Percentiles rank a stretch among this genome's conserved stretches.
Conservation (phyloP, 1,140 invertebrate genomes). For the Drosophila nasuta region DNA sequence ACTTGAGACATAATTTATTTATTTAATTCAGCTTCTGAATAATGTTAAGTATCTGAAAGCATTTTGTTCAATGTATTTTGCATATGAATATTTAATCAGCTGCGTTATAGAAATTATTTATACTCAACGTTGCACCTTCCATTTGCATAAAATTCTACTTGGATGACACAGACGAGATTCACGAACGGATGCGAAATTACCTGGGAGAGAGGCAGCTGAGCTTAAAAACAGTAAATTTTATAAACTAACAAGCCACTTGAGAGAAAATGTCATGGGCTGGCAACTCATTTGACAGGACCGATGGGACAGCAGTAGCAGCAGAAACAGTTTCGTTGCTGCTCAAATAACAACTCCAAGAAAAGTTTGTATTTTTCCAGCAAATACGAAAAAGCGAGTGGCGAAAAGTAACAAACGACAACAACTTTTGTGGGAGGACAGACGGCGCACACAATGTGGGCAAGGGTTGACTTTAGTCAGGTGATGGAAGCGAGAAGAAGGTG, state of each 20-base stretch:
- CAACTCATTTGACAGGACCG: not conserved
- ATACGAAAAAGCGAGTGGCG: conserved; percentile 57
- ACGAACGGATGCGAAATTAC: conserved; percentile 23
- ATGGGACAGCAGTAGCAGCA: not conserved
- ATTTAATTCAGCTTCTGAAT: no score
- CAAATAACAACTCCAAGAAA: conserved; percentile 45
- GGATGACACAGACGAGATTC: conserved; percentile 43
- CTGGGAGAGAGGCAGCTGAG: conserved; percentile 33
- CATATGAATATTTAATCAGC: no score
- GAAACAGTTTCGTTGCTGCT: conserved; percentile 1
- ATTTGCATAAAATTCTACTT: conserved; percentile 46
- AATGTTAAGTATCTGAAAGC: no score
- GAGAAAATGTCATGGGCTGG: conserved; percentile 34
- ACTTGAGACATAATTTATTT: no score
- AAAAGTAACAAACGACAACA: conserved; percentile 42
- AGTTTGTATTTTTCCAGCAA: conserved; percentile 74
- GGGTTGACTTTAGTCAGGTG: conserved; percentile 5
- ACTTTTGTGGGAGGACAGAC: conserved; percentile 35
- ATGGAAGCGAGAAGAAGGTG: conserved; percentile 1
- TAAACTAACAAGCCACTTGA: conserved; percentile 70
- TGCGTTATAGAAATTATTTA: conserved; percentile 13
- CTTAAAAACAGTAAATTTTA: conserved; percentile 53
- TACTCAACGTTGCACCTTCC: conserved; percentile 26
- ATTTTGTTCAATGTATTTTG: no score
- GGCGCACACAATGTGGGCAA: conserved; percentile 26